Conservation (phyloP, 2,113 vertebrate genomes). For the Cebus imitator region DNA sequence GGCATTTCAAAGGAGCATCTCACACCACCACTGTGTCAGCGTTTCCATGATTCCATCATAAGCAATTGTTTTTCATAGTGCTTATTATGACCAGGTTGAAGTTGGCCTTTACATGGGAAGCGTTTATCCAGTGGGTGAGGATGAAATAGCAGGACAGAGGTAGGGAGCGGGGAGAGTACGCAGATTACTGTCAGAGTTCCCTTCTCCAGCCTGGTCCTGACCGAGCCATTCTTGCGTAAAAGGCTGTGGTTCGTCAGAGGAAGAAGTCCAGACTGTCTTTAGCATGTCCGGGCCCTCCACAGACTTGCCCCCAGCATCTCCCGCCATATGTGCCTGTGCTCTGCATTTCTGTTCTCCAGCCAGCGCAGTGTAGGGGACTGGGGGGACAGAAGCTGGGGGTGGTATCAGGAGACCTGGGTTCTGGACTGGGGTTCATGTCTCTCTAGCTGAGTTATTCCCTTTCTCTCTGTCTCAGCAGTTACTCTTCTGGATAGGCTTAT, state of each 20-base stretch:
- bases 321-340: background rate
- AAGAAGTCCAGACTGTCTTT: background rate
- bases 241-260: background rate
- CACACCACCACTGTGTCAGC: slow-evolving; percentile 23
- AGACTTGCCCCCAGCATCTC: background rate
- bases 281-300: background rate
- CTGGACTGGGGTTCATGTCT: background rate
- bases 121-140: background rate
- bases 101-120: slow-evolving; percentile 36
- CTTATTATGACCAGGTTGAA: slow-evolving; percentile 36
- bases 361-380: background rate
- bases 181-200: background rate
- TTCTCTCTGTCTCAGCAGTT: background rate
- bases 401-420: background rate
- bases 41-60: background rate
- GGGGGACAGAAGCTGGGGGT: background rate
- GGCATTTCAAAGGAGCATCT: background rate
- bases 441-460: background rate
- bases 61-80: slow-evolving; percentile 16
- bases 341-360: background rate
- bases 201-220: background rate
- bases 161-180: background rate
- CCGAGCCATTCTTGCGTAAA: background rate
- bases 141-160: background rate
- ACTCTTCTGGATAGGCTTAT: background rate